These are phyloP conservation scores for Trematomus bernacchii DNA, from an alignment of 2,797 vertebrate genomes.

Conservation along the genomic window DNA sequence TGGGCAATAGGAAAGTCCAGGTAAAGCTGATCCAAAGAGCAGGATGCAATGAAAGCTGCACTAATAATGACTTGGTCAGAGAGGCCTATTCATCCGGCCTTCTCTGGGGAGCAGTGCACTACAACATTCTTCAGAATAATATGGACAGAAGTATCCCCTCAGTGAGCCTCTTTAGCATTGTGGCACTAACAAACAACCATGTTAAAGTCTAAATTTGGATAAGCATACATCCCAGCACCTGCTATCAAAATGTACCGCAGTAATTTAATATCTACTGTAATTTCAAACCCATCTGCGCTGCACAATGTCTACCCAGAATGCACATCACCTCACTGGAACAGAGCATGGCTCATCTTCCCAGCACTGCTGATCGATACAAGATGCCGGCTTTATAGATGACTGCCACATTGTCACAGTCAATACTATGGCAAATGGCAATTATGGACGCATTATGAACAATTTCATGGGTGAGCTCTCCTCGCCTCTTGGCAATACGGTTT, in stretches of 20 bases:
- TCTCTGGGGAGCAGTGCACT: constrained; percentile 8
- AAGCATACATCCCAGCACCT: constrained; percentile 20
- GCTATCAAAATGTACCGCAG: constrained; percentile 32
- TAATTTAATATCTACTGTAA: constrained; percentile 55
- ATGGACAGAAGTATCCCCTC: constrained; percentile 26
- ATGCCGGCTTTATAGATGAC: constrained; percentile 68
- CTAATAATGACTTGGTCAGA: constrained; percentile 12
- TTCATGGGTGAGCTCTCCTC: constrained; percentile 82
- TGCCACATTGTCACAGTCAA: constrained; percentile 80
- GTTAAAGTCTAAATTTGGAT: constrained; percentile 33
- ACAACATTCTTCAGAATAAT: constrained; percentile 28
- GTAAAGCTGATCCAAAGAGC: constrained; percentile 16
- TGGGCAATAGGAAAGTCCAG: constrained; percentile 18
- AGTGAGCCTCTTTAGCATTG: constrained; percentile 14
- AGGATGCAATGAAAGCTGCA: constrained; percentile 2
- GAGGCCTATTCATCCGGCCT: constrained; percentile 31
- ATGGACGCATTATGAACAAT: constrained; percentile 84
- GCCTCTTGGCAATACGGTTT: constrained; percentile 77
- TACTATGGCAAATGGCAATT: constrained; percentile 83
- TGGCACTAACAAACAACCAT: constrained; percentile 8
- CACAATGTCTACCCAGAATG: constrained; percentile 56
- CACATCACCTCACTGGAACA: constrained; percentile 39
- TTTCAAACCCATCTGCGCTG: constrained; percentile 43
- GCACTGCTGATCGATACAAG: constrained; percentile 73
- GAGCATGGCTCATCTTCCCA: constrained; percentile 64